Evolutionary conservation across 1,140 invertebrate species (phyloP).

Genomic region (Phthorimaea operculella): DNA sequence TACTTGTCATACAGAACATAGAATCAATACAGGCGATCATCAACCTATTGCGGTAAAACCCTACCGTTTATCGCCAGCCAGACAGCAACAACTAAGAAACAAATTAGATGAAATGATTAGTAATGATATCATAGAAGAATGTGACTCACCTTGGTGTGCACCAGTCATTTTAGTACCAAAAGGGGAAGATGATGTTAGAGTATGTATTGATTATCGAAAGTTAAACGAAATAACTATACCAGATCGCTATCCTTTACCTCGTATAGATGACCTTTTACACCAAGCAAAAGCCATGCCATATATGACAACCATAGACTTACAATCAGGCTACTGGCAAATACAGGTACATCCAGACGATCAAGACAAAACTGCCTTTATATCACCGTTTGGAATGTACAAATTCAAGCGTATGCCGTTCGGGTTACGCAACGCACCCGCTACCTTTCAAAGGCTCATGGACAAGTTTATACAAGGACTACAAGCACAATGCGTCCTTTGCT

Average conservation of each 20-base stretch:
- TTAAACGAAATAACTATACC: no score
- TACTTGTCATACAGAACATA: not conserved
- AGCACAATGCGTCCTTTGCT: no score
- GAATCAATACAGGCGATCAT: not conserved
- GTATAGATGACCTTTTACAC: no score
- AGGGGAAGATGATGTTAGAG: constrained; percentile 22
- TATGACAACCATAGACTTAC: constrained; percentile 62
- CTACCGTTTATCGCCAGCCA: not conserved
- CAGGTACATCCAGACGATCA: constrained; percentile 21
- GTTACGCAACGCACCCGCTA: constrained; percentile 31
- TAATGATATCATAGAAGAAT: constrained; percentile 34
- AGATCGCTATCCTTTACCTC: no score
- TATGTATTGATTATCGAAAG: constrained; percentile 51
- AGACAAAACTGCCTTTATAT: constrained; percentile 60
- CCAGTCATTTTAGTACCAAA: constrained; percentile 41
- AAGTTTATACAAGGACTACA: constrained; percentile 7
- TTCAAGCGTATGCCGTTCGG: constrained; percentile 39
- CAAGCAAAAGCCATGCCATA: no score
- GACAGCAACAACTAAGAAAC: not conserved
- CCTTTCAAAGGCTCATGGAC: constrained; percentile 47
- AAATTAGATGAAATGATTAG: not conserved
- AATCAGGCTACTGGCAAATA: constrained; percentile 53
- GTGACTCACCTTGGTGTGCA: constrained; percentile 38
- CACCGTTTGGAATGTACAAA: constrained; percentile 41
- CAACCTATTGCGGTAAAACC: not conserved